These are phyloP conservation scores for Andrena bucephala DNA, from an alignment of 2,888 invertebrate genomes.

Conservation along the genomic window DNA sequence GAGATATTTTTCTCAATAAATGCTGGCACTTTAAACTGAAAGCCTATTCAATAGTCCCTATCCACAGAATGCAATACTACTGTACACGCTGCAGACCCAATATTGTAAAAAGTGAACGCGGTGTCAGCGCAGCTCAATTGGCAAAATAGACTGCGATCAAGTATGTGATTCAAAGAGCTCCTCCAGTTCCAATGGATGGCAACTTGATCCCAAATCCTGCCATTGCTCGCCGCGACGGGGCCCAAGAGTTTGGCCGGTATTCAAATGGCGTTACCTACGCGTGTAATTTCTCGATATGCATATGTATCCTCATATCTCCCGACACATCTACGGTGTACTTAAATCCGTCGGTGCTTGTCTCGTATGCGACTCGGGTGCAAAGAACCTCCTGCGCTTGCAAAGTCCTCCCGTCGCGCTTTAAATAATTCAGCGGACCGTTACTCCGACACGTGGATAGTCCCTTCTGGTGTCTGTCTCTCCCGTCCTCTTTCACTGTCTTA, in stretches of 20 bases:
- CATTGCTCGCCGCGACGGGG: neutral
- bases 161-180: no score
- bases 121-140: no score
- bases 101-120: no score
- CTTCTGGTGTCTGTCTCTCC: conserved; percentile 55
- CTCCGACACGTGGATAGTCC: conserved; percentile 62
- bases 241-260: neutral
- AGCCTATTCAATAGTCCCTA: neutral
- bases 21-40: neutral
- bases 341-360: conserved; percentile 46
- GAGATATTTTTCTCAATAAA: neutral
- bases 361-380: conserved; percentile 56
- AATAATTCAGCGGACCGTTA: conserved; percentile 73
- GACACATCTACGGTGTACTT: conserved; percentile 44
- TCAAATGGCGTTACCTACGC: conserved; percentile 9
- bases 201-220: neutral
- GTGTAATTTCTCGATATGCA: conserved; percentile 33
- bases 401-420: conserved; percentile 60
- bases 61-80: neutral
- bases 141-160: no score
- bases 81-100: neutral
- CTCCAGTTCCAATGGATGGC: neutral
- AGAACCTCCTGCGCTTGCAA: conserved; percentile 56
- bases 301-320: conserved; percentile 40
- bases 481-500: conserved; percentile 53